Conservation (phyloP, 2,888 invertebrate genomes). For the Mycalesis mineus region DNA sequence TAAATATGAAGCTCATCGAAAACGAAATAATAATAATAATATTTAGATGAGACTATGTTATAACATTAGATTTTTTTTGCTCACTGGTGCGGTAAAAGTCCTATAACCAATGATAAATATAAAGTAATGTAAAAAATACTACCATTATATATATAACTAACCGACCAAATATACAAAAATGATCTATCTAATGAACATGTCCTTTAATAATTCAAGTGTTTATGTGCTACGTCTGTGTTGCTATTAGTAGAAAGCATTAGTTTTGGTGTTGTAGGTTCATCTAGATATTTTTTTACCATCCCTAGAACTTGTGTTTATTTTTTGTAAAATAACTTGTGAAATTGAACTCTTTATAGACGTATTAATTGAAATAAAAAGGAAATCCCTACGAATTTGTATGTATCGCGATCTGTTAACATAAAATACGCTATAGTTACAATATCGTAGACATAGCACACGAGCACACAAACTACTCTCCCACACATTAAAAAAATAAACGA, state of each 20-base stretch:
- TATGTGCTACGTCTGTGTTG: not conserved
- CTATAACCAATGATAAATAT: not conserved
- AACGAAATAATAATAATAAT: no score
- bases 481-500: constrained; percentile 21
- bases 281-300: no score
- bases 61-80: not conserved
- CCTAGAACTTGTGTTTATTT: no score
- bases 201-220: constrained; percentile 14
- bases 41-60: no score
- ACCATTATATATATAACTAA: not conserved
- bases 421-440: not conserved
- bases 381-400: no score
- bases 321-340: no score
- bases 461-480: no score
- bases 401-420: no score
- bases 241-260: not conserved
- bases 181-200: constrained; percentile 24
- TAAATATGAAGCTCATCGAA: no score
- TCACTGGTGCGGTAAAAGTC: constrained; percentile 1
- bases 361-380: no score
- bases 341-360: no score
- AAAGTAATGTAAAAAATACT: not conserved
- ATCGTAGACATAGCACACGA: constrained; percentile 13
- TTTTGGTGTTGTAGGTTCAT: no score
- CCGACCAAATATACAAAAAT: constrained; percentile 23